phyloP scores from a whole-genome alignment of 2,113 vertebrate species.

The Podocnemis expansa region DNA sequence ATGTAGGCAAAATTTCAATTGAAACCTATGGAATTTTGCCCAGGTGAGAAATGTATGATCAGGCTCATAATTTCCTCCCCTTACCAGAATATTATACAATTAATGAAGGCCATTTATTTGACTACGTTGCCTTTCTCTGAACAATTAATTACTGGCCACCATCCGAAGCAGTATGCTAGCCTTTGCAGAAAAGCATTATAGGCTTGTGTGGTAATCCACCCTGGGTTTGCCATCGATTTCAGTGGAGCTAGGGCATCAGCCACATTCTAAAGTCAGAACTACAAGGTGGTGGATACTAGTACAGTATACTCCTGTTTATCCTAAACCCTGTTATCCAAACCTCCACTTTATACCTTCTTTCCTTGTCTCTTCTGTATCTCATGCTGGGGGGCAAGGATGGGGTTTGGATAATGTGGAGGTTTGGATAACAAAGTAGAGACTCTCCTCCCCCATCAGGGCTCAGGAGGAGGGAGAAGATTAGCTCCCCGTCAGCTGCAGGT shows the following conservation, averaged over 20 bases:
- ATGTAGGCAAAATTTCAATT: not conserved
- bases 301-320: not conserved
- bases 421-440: not conserved
- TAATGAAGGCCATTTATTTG: not conserved
- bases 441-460: not conserved
- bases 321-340: not conserved
- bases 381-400: not conserved
- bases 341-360: not conserved
- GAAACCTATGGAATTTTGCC: not conserved
- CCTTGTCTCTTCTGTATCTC: not conserved
- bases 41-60: not conserved
- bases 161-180: accelerated
- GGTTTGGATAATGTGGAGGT: not conserved
- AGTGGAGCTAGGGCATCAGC: not conserved
- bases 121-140: not conserved
- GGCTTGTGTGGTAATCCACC: no score
- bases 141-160: not conserved
- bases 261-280: not conserved
- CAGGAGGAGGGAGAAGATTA: not conserved
- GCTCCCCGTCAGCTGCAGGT: not conserved
- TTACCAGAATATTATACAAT: not conserved
- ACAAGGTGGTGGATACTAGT: not conserved
- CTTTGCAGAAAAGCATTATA: not conserved
- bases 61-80: not conserved
- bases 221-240: not conserved